Conservation (phyloP, 2,113 vertebrate species). For the Morone saxatilis region DNA sequence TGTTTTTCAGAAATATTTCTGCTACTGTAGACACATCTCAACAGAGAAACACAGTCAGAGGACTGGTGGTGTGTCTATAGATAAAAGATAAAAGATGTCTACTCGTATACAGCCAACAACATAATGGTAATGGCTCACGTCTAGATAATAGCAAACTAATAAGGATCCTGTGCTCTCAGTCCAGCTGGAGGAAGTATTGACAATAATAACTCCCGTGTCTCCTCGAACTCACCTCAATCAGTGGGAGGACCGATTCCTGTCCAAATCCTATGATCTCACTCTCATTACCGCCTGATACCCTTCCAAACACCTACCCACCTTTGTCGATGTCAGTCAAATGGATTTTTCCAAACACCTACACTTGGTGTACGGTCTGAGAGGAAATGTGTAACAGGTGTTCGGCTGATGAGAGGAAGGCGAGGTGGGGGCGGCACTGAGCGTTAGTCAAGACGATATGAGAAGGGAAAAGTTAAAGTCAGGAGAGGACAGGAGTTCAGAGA, state of each 20-base stretch:
- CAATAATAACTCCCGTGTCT: slow-evolving; percentile 55
- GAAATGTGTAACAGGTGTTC: slow-evolving; percentile 83
- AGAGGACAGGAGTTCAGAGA: slow-evolving; percentile 46
- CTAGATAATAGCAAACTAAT: slow-evolving; percentile 34
- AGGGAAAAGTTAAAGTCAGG: slow-evolving; percentile 44
- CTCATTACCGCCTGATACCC: slow-evolving; percentile 72
- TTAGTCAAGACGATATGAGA: slow-evolving; percentile 44
- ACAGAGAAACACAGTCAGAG: no score
- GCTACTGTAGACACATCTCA: background rate
- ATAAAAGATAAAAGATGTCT: background rate
- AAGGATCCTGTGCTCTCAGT: slow-evolving; percentile 29
- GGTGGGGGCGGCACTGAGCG: slow-evolving; percentile 56
- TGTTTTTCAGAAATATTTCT: background rate
- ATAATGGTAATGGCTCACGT: slow-evolving; percentile 32
- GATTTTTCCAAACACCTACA: slow-evolving; percentile 81
- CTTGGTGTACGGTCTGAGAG: slow-evolving; percentile 68
- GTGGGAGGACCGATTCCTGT: slow-evolving; percentile 73
- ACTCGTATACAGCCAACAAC: background rate
- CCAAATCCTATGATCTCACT: slow-evolving; percentile 75
- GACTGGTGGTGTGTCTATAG: no score
- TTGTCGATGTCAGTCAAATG: slow-evolving; percentile 75
- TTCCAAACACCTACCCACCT: slow-evolving; percentile 79
- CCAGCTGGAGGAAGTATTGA: slow-evolving; percentile 66
- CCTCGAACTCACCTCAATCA: slow-evolving; percentile 58
- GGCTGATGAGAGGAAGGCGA: slow-evolving; percentile 74